These are phyloP conservation scores for Eupithecia inturbata DNA, from an alignment of 2,888 invertebrate genomes.

Conservation along the genomic window DNA sequence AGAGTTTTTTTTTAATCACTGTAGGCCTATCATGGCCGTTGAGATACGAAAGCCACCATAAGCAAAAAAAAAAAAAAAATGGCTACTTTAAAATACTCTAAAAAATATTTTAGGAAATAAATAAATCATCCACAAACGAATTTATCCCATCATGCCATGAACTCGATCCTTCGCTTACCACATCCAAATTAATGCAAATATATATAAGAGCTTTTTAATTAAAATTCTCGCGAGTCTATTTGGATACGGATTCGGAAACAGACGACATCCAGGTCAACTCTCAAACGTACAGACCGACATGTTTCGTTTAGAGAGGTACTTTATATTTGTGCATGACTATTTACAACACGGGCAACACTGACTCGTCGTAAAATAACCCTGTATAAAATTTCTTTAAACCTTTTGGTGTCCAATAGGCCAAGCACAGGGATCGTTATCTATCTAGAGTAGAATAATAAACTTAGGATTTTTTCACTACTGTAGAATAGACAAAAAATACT, in stretches of 20 bases:
- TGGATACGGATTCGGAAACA: background rate
- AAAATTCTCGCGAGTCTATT: slow-evolving; percentile 6
- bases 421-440: no score
- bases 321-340: background rate
- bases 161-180: background rate
- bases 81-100: no score
- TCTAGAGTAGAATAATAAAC: no score
- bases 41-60: no score
- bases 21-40: no score
- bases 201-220: slow-evolving; percentile 1
- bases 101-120: no score
- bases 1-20: no score
- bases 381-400: no score
- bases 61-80: no score
- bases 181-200: background rate
- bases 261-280: background rate
- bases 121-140: background rate
- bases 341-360: background rate
- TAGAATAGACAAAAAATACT: no score
- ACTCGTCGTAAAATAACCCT: background rate
- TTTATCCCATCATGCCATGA: background rate
- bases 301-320: background rate
- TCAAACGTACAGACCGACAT: slow-evolving; percentile 5
- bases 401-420: no score
- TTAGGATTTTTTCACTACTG: no score